Base-by-base conservation (phyloP, 2,797 vertebrate species). In the Amphiprion clarkii region DNA sequence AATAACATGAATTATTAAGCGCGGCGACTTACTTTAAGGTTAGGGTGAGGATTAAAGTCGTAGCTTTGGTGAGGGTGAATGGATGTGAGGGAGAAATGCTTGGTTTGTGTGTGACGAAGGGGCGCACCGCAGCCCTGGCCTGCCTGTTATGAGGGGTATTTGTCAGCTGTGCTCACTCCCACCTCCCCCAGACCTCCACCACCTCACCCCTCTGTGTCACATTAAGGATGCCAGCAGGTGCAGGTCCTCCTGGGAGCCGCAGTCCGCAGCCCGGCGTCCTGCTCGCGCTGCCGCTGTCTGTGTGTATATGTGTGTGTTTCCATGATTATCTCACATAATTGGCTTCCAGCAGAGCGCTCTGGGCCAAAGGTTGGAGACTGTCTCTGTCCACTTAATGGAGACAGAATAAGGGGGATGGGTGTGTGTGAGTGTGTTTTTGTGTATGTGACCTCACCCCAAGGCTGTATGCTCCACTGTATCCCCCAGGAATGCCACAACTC, bases 161-260 rank as follows among this genome's bases (percentile, higher is more conserved):
- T 91, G 91, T 94, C 94, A 95, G 93, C 94, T 94, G 94, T 90
- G 88, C 78, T 75, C 76, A 2, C 70, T 27, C 73, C 53, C 57
- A 31, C 31, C 31, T 31, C 31, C 31, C 31, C 31, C 31, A 31
- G 4, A 31, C 31, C 31, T 31, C 31, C 31, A 6, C 31, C 31
- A 31, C 31, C 53, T 40, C 71, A 48, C 53, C 64, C 56, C 46
- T 61, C 88, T 73, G 77, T 87, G 67, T 88, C 76, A 88, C 79
- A 66, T 93, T 92, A 94, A 93, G 88, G 86, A 92, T 92, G 88
- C 76, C 92, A 93, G 92, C 95, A 96, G 95, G 94, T 96, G 94
- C 91, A 82, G 86, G 64, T 82, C 84, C 71, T 86, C 82, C 44
- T 81, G 72, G 74, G 81, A 90, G 81, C 65, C 12, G 0, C 54